Evolutionary conservation across 2,113 vertebrate genomes (phyloP), one percentile per base, ranked within the genome.

Genomic region (Phylloscopus trochiloides): DNA sequence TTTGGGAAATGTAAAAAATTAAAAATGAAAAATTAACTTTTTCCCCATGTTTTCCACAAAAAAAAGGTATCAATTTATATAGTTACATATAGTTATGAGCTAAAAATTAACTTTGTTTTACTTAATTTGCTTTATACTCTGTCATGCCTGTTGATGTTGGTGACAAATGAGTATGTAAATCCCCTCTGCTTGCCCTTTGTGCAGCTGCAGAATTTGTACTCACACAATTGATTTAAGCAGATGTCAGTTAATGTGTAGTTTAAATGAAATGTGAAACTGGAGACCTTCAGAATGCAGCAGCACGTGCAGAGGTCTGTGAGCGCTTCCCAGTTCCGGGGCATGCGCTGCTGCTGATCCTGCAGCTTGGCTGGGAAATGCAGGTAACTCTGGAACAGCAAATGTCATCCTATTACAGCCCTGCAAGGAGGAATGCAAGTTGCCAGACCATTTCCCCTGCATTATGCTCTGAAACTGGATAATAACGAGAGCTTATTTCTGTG

Each of bases 301-400:
- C 4, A 1, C 5, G 4, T 17, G 9, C 5, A 42, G 50, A 18
- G 25, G 9, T 4, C 75, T 55, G 2, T 3, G 71, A 82, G 38
- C 0, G 0, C 65, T 15, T 17, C 32, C 3, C 21, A 12, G 67
- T 18, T 26, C 20, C 0, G 14, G 58, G 50, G 58, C 2, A 1
- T 0, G 15, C 20, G 52, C 59, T 50, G 57, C 16, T 78, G 67
- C 79, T 38, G 21, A 2, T 36, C 14, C 0, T 6, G 54, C 50
- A 72, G 75, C 63, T 70, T 65, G 54, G 63, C 65, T 55, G 57
- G 65, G 54, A 32, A 52, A 42, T 17, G 20, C 32, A 15, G 20
- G 7, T n/a, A 47, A 19, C 65, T 47, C 19, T 17, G 24, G 52
- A n/a, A 57, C 67, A 61, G 62, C 58, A 43, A 14, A 38, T 34